A percentile compares a stretch with the other conserved stretches of the same genome.
phyloP scores from a whole-genome alignment of 2,888 invertebrate genomes.

The Morpho helenor region DNA sequence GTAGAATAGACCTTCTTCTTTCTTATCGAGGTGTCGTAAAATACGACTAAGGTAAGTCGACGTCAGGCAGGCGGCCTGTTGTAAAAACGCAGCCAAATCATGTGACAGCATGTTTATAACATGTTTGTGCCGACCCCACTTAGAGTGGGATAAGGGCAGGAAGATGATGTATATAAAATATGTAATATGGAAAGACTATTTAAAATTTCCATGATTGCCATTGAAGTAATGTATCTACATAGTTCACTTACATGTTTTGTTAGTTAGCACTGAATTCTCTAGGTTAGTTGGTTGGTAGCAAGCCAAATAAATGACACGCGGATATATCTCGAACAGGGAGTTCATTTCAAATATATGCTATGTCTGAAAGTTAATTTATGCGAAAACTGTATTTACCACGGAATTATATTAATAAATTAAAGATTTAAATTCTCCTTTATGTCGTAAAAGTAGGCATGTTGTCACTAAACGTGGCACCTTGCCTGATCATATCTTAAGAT shows the following conservation, averaged over 20 bases:
- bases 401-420: not conserved
- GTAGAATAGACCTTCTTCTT: no score
- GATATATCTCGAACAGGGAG: constrained; percentile 10
- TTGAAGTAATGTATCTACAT: constrained; percentile 1
- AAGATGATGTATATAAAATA: no score
- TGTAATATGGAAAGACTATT: no score
- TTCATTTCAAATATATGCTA: constrained; percentile 20
- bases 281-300: constrained; percentile 22
- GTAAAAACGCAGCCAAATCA: no score
- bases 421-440: not conserved
- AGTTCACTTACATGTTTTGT: constrained; percentile 12
- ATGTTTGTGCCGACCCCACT: no score
- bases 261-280: constrained; percentile 18
- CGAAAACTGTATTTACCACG: constrained; percentile 5
- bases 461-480: constrained; percentile 2
- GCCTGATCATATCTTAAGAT: constrained; percentile 4
- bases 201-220: no score
- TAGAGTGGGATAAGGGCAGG: no score
- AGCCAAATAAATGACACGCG: constrained; percentile 27
- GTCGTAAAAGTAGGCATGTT: not conserved
- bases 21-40: no score
- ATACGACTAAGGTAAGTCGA: no score
- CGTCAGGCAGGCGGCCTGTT: no score
- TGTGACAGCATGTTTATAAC: no score
- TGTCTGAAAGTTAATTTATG: constrained; percentile 14